Evolutionary conservation across 2,797 vertebrate species (phyloP).

Genomic region (Darevskia mixta): DNA sequence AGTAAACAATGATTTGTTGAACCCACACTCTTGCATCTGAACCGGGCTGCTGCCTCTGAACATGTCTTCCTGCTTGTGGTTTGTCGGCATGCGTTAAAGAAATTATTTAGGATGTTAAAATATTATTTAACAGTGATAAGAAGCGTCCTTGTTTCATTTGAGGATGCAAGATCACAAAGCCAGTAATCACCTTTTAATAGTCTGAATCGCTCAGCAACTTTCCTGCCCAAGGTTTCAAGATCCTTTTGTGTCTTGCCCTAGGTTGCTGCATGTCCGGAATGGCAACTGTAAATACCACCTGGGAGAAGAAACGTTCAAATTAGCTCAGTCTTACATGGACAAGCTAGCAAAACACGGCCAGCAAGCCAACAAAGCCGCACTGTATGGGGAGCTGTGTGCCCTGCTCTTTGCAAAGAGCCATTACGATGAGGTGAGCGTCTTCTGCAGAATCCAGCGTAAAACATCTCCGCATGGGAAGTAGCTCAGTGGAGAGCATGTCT

Average conservation of each 20-base stretch:
- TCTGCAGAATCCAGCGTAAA: not conserved
- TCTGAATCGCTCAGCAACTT: not conserved
- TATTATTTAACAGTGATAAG: not conserved
- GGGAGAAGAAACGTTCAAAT: slow-evolving; percentile 98
- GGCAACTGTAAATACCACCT: slow-evolving; percentile 98
- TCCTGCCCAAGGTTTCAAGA: too few species aligned
- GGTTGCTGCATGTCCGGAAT: slow-evolving; percentile 96
- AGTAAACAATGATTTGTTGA: not conserved
- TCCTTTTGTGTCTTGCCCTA: slow-evolving; percentile 65
- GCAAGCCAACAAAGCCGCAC: slow-evolving; percentile 96
- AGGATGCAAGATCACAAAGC: not conserved
- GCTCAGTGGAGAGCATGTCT: not conserved
- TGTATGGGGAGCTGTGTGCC: slow-evolving; percentile 96
- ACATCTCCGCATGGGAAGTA: accelerated
- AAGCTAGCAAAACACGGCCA: slow-evolving; percentile 96
- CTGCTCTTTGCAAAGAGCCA: slow-evolving; percentile 99
- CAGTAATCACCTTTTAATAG: accelerated
- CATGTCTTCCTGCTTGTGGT: not conserved
- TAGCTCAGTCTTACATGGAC: slow-evolving; percentile 97
- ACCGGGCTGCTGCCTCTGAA: not conserved
- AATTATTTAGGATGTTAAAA: not conserved
- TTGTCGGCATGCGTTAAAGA: not conserved
- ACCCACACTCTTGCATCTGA: not conserved
- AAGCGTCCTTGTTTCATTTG: not conserved
- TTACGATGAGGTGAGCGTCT: slow-evolving; percentile 92